These are phyloP conservation scores for Hippocampus mohnikei DNA, from an alignment of 2,113 vertebrate species.

Conservation along the genomic window DNA sequence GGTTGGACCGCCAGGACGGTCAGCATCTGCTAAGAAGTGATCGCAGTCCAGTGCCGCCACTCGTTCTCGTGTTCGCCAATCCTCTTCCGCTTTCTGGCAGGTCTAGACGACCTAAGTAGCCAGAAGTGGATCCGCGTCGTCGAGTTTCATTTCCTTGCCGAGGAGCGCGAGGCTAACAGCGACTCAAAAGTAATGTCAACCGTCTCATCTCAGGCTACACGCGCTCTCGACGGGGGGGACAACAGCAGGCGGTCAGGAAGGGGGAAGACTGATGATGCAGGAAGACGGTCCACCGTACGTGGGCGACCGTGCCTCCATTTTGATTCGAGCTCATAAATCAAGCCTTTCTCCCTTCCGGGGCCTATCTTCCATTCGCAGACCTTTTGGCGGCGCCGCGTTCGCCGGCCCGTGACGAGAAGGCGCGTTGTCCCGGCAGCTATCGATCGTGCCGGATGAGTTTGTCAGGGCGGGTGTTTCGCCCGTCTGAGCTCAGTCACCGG, in stretches of 20 bases:
- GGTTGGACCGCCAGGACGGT: not conserved
- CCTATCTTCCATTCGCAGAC: constrained; percentile 63
- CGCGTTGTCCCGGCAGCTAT: constrained; percentile 66
- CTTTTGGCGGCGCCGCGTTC: constrained; percentile 64
- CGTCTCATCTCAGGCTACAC: constrained; percentile 43
- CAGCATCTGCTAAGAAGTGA: not conserved
- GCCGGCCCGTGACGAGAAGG: constrained; percentile 58
- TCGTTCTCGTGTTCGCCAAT: not conserved
- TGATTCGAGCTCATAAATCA: constrained; percentile 63
- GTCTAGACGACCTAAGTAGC: not conserved
- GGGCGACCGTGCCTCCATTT: constrained; percentile 58
- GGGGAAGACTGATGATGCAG: constrained; percentile 52
- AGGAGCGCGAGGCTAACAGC: not conserved
- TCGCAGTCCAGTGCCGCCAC: not conserved
- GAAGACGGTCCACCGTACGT: constrained; percentile 49
- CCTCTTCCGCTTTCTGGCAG: not conserved
- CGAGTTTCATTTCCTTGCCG: not conserved
- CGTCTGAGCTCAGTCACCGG: constrained; percentile 52
- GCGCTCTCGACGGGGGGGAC: constrained; percentile 44
- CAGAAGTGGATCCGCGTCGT: not conserved
- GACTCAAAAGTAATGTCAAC: not conserved
- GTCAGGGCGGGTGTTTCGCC: constrained; percentile 54
- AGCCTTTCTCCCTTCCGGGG: constrained; percentile 46
- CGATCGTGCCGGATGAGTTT: constrained; percentile 65
- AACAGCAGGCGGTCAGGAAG: constrained; percentile 40